Base-by-base conservation (phyloP, 2,113 vertebrate genomes). In the Triplophysa dalaica region DNA sequence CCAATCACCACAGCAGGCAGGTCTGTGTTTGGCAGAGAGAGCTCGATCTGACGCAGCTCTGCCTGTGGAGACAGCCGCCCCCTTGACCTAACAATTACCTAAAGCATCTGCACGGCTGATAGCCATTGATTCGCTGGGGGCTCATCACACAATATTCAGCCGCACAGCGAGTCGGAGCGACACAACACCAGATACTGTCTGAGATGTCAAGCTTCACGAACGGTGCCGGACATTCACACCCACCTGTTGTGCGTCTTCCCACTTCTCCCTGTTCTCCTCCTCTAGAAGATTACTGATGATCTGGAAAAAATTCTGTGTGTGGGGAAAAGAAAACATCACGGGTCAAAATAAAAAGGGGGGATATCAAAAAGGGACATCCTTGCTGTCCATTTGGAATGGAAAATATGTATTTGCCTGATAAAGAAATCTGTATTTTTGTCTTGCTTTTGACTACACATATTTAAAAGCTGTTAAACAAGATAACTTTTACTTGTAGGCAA, bases 231-330 rank as follows among this genome's bases (percentile, higher is more conserved):
- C 8, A 69, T 41, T 52, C 62, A 41, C 43, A 45, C 91, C 94
- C 94, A 99, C 98, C 96, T 98, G 96, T 83, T 99, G 98, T 0
- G 97, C 97, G 70, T 99, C 98, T 86, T 98, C 96, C 98, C 98
- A 99, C 88, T 99, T 99, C 79, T 98, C 97, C 87, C 95, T 95
- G 92, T 99, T 98, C 90, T 99, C 98, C 90, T 99, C 98, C 89
- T 99, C 97, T 83, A 99, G 90, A 79, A 99, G 96, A 87, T 99
- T 99, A 89, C 98, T 99, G 93, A 99, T 97, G 90, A 98, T 98
- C 92, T 99, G 98, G 93, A 99, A 99, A 93, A 99, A 99, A 91
- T 99, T 99, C 98, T 99, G 94, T 75, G 56, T 85, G 85, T 60
- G 86, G 50, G 43, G 85, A 88, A 45, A 70, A 76, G 68, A 76